These are phyloP conservation scores for Zaprionus inermis DNA, from an alignment of 1,140 invertebrate species.

Conservation along the genomic window DNA sequence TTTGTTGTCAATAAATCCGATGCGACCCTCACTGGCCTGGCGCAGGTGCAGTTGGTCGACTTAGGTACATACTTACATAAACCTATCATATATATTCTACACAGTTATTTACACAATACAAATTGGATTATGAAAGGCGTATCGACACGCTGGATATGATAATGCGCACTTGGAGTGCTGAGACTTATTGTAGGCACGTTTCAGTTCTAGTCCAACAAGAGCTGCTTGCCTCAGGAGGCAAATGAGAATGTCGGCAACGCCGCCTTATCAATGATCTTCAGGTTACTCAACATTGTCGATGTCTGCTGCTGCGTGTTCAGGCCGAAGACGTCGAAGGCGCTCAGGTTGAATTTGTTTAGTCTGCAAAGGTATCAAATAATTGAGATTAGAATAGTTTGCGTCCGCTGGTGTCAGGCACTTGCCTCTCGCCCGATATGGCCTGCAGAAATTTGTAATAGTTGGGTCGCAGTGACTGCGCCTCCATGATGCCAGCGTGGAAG, in stretches of 20 bases:
- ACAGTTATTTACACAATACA: not conserved
- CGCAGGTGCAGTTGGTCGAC: not conserved
- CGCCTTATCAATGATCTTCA: conserved; percentile 62
- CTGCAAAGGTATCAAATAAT: conserved; percentile 49
- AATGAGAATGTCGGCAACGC: conserved; percentile 62
- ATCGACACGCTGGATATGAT: conserved; percentile 36
- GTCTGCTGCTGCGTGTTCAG: conserved; percentile 84
- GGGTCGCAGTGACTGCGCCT: conserved; percentile 90
- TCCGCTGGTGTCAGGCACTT: too few relatives aligned
- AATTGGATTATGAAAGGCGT: conserved; percentile 21
- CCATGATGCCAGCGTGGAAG: conserved; percentile 92
- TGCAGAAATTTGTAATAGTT: conserved; percentile 94
- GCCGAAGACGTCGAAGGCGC: conserved; percentile 87
- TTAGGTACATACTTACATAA: conserved; percentile 3
- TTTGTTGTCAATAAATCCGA: conserved; percentile 34
- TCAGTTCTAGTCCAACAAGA: conserved; percentile 19
- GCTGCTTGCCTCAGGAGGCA: conserved; percentile 48
- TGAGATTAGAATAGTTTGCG: too few relatives aligned
- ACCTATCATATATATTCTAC: not conserved
- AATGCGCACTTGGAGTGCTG: conserved; percentile 46
- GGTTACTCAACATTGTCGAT: conserved; percentile 78
- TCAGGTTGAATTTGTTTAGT: conserved; percentile 71
- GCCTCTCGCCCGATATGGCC: conserved; percentile 90
- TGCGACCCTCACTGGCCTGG: not conserved
- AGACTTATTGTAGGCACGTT: conserved; percentile 33